Percentiles rank a stretch among this genome's conserved stretches.
phyloP scores from a whole-genome alignment of 2,797 vertebrate species.

The Myripristis murdjan region DNA sequence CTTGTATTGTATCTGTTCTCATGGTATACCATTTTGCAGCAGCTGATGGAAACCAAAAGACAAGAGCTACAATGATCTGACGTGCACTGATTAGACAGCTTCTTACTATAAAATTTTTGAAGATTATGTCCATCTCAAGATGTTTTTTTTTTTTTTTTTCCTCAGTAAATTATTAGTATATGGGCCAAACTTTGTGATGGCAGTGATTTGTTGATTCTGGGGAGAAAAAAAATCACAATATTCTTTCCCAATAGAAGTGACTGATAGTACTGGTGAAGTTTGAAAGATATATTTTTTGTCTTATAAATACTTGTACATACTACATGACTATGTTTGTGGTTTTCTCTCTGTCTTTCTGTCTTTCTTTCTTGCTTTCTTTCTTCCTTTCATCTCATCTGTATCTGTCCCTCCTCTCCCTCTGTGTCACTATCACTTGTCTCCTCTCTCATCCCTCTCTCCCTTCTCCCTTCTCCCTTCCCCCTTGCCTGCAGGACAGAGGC shows the following conservation, averaged over 20 bases:
- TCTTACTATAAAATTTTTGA: slow-evolving; percentile 48
- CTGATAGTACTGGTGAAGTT: too few species aligned
- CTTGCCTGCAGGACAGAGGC: slow-evolving; percentile 66
- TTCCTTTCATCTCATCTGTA: slow-evolving; percentile 39
- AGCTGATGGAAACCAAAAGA: slow-evolving; percentile 62
- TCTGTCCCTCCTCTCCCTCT: slow-evolving; percentile 13
- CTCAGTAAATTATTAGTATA: too few species aligned
- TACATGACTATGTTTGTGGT: too few species aligned
- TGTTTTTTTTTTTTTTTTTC: slow-evolving; percentile 25
- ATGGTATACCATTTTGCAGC: slow-evolving; percentile 17
- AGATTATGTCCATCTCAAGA: slow-evolving; percentile 56
- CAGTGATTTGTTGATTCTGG: slow-evolving; percentile 51
- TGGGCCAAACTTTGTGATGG: slow-evolving; percentile 13
- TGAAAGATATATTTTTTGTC: too few species aligned
- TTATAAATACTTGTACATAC: too few species aligned
- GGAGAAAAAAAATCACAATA: slow-evolving; percentile 43
- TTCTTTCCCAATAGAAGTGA: slow-evolving; percentile 5
- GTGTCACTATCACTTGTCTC: slow-evolving; percentile 52
- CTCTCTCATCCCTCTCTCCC: slow-evolving; percentile 11
- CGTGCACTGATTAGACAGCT: slow-evolving; percentile 17
- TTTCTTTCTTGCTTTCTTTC: neutral
- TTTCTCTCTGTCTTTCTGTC: too few species aligned
- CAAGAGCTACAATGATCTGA: slow-evolving; percentile 14
- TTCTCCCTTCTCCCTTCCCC: slow-evolving; percentile 34
- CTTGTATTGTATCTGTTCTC: slow-evolving; percentile 34